phyloP scores from a whole-genome alignment of 2,888 invertebrate species.

The Apamea epomidion region DNA sequence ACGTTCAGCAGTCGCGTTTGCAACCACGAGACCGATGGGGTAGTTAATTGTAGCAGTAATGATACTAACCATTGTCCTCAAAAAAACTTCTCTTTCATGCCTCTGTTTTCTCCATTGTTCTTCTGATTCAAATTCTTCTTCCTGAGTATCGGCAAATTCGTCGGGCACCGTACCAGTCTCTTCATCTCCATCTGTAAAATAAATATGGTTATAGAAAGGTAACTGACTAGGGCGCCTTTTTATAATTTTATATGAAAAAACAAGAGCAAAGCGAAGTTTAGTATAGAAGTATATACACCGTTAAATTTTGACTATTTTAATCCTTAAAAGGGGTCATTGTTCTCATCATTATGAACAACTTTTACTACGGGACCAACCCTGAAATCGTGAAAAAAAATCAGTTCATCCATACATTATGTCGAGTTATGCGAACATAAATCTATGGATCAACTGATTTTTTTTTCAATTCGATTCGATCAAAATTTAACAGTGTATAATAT shows the following conservation, averaged over 20 bases:
- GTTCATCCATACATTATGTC: too few species aligned
- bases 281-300: too few species aligned
- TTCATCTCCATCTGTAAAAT: conserved; percentile 80
- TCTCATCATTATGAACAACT: too few species aligned
- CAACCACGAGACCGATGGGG: neutral
- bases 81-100: conserved; percentile 94
- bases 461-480: too few species aligned
- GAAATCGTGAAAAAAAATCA: too few species aligned
- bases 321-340: too few species aligned
- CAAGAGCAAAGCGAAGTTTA: neutral
- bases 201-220: neutral
- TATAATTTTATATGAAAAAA: neutral
- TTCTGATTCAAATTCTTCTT: conserved; percentile 94
- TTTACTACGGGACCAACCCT: too few species aligned
- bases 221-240: too few species aligned
- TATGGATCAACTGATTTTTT: too few species aligned
- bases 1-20: neutral
- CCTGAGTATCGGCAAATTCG: conserved; percentile 85
- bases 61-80: conserved; percentile 90
- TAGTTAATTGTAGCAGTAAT: neutral
- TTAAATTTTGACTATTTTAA: too few species aligned
- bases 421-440: too few species aligned
- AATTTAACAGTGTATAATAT: neutral
- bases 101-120: conserved; percentile 95
- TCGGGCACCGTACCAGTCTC: conserved; percentile 74